Percentiles rank a stretch among this genome's conserved stretches.
These are phyloP conservation scores for Chionis minor DNA, from an alignment of 2,113 vertebrate genomes.

Conservation along the genomic window DNA sequence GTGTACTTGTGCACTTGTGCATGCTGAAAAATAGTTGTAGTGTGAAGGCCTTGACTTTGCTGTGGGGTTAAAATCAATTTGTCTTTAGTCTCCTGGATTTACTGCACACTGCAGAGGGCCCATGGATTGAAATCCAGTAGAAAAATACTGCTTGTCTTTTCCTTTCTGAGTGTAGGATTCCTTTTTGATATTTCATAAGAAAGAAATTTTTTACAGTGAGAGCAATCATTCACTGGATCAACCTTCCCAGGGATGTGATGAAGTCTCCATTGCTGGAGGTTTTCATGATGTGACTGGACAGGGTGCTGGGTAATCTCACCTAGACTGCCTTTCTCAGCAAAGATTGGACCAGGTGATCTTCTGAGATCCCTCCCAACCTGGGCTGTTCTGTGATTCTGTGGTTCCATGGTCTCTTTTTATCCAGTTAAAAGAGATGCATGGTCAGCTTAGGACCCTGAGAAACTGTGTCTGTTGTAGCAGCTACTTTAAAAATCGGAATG, in stretches of 20 bases:
- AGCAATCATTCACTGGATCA: neutral
- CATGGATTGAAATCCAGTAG: neutral
- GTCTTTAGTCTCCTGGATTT: neutral
- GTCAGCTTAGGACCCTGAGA: neutral
- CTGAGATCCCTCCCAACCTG: neutral
- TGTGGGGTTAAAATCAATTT: neutral
- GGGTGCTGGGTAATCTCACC: neutral
- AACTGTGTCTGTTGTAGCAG: neutral
- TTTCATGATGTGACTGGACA: neutral
- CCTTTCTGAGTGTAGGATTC: neutral
- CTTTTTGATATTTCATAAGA: neutral
- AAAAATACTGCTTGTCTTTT: neutral
- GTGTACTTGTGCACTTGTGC: neutral
- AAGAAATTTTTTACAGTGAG: neutral
- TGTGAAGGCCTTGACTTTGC: neutral
- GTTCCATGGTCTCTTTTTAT: neutral
- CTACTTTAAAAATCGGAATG: neutral
- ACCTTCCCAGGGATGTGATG: neutral
- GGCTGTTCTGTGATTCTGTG: neutral
- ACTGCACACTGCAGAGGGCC: neutral
- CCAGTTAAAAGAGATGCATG: neutral
- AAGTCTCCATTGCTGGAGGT: neutral
- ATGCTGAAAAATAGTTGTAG: neutral
- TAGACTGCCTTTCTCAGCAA: neutral
- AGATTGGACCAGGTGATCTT: rapidly evolving